Evolutionary conservation across 2,888 invertebrate genomes (phyloP).

Genomic region (Pseudanteris insignis): DNA sequence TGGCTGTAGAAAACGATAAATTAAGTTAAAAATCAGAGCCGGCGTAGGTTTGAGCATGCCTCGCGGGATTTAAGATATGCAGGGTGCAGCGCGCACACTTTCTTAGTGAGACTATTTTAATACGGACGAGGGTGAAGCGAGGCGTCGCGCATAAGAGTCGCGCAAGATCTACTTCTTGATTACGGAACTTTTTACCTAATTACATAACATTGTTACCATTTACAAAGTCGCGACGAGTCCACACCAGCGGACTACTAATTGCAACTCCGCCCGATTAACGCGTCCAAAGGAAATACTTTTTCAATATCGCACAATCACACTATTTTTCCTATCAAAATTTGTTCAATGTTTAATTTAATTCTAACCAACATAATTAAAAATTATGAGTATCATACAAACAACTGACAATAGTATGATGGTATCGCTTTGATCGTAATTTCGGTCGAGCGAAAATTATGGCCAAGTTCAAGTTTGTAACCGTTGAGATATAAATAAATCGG

Average conservation of each 20-base stretch:
- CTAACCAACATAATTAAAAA: no score
- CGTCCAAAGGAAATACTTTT: slow-evolving; percentile 47
- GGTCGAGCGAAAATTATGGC: no score
- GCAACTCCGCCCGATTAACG: slow-evolving; percentile 55
- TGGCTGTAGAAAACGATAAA: no score
- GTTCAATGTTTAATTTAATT: neutral
- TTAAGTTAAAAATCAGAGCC: slow-evolving; percentile 54
- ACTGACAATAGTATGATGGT: no score
- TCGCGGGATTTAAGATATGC: slow-evolving; percentile 62
- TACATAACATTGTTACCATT: slow-evolving; percentile 66
- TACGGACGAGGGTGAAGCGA: slow-evolving; percentile 54
- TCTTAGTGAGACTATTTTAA: slow-evolving; percentile 62
- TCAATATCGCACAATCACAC: slow-evolving; percentile 19
- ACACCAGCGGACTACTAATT: slow-evolving; percentile 61
- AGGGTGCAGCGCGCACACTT: slow-evolving; percentile 58
- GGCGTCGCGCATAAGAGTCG: slow-evolving; percentile 49
- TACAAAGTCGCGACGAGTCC: slow-evolving; percentile 60
- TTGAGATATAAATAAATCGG: neutral
- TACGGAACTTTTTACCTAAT: slow-evolving; percentile 66
- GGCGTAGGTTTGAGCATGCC: slow-evolving; percentile 37
- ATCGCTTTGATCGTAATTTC: no score
- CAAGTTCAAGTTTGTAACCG: neutral
- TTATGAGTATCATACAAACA: no score
- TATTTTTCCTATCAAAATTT: neutral
- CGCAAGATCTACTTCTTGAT: slow-evolving; percentile 65